A percentile compares a stretch with the other conserved stretches of the same genome.
phyloP scores from a whole-genome alignment of 2,113 vertebrate species.

The Machaerirhynchus nigripectus region DNA sequence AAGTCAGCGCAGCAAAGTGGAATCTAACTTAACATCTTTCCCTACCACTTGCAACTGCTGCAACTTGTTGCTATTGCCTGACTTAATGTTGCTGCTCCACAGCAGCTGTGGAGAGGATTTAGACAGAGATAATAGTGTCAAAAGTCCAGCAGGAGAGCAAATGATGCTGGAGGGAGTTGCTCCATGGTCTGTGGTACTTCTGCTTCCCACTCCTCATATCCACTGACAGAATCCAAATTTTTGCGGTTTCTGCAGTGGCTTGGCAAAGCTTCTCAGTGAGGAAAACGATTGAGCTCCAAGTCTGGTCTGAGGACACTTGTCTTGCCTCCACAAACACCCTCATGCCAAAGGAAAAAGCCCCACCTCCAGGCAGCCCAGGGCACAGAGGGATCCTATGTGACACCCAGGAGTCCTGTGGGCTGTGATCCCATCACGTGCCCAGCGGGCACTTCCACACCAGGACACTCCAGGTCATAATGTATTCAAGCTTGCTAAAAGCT shows the following conservation, averaged over 20 bases:
- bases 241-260: not conserved
- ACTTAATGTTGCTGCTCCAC: not conserved
- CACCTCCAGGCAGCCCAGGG: fast-evolving
- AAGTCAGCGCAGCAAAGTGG: slow-evolving; percentile 47
- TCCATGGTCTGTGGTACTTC: not conserved
- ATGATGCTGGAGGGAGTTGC: not conserved
- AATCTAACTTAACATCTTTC: not conserved
- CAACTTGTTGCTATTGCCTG: not conserved
- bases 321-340: not conserved
- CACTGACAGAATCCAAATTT: not conserved
- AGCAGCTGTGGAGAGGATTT: not conserved
- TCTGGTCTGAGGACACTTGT: not conserved
- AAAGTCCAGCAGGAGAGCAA: not conserved
- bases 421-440: fast-evolving
- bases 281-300: fast-evolving
- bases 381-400: fast-evolving
- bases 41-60: not conserved
- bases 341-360: not conserved
- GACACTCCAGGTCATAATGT: too few species aligned
- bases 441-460: fast-evolving
- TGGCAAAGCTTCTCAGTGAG: not conserved
- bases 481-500: not conserved
- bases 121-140: not conserved
- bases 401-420: too few species aligned
- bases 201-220: not conserved